Evolutionary conservation across 2,888 invertebrate genomes (phyloP), one percentile per base, ranked within the genome.

Genomic region (Pandemis corylana): DNA sequence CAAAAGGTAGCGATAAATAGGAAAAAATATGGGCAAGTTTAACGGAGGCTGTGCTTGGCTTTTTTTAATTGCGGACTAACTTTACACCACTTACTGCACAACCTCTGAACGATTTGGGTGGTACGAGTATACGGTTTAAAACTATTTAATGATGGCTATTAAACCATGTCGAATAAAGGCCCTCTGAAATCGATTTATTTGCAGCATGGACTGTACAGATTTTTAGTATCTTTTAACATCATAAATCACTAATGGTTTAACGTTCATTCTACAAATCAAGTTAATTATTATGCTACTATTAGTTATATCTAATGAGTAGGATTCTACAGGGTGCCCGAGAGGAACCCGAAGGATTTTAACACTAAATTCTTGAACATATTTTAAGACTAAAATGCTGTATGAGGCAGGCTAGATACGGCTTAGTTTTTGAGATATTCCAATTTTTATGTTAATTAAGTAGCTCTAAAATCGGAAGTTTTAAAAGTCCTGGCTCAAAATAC

Each of bases 231-330:
- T 7, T 59, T 51, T 59, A 65, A 49, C n/a, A 28, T 69, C 65
- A 61, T 69, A 51, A 46, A 64, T 68, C 59, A 20, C 82, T 86
- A 86, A 82, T 82, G 82, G 83, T 87, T 86, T 87, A 86, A 89
- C 87, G 88, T 88, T 85, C 81, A 88, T 86, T 84, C 84, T 86
- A 88, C 81, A 77, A 79, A 78, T 84, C 83, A 84, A 68, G 64
- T 72, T 53, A 46, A 5, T 46, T 56, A 76, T 78, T 76, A 79
- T 72, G 56, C 78, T 82, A 83, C 79, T 83, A 83, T 78, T 13
- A 28, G 76, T 79, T 56, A 78, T 72, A 36, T 51, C 76, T 79
- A 79, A 70, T 76, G 61, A 72, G 46, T 77, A 72, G 46, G 49
- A 65, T 68, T 28, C 42, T 15, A 46, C 28, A 36, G 28, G 28